A percentile compares a stretch with the other conserved stretches of the same genome.
Conservation (phyloP, 2,888 invertebrate genomes). For the Strigamia maritima region DNA sequence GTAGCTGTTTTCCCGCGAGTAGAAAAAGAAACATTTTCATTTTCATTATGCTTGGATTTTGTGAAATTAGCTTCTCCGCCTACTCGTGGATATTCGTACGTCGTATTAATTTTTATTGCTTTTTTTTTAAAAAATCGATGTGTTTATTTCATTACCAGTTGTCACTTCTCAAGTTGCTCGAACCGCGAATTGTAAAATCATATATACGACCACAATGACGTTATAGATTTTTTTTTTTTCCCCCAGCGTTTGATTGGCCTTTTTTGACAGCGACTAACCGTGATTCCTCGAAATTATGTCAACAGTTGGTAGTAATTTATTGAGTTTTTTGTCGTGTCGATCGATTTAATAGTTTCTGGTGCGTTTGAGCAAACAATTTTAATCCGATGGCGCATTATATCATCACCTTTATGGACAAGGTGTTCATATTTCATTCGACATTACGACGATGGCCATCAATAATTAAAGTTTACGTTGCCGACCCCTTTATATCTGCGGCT, state of each 20-base stretch:
- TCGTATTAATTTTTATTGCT: no score
- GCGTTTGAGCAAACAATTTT: background rate
- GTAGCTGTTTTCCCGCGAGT: no score
- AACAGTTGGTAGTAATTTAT: background rate
- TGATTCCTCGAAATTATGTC: background rate
- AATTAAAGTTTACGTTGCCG: background rate
- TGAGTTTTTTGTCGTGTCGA: no score
- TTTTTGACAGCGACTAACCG: background rate
- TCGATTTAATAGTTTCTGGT: no score
- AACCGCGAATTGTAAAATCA: no score
- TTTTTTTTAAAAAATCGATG: no score
- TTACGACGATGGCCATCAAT: background rate
- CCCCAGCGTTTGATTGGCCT: background rate
- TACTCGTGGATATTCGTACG: no score
- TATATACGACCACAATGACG: background rate
- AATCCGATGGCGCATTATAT: background rate
- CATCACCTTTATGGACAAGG: background rate
- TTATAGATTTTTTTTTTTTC: background rate
- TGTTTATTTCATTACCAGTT: no score
- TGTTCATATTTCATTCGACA: slow-evolving; percentile 31
- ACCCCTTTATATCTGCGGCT: background rate
- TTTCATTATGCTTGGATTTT: no score
- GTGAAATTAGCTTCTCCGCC: no score
- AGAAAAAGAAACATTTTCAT: no score
- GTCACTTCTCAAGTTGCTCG: no score